These are phyloP conservation scores for Platycheirus rosarum DNA, from an alignment of 2,888 invertebrate species.

Conservation along the genomic window DNA sequence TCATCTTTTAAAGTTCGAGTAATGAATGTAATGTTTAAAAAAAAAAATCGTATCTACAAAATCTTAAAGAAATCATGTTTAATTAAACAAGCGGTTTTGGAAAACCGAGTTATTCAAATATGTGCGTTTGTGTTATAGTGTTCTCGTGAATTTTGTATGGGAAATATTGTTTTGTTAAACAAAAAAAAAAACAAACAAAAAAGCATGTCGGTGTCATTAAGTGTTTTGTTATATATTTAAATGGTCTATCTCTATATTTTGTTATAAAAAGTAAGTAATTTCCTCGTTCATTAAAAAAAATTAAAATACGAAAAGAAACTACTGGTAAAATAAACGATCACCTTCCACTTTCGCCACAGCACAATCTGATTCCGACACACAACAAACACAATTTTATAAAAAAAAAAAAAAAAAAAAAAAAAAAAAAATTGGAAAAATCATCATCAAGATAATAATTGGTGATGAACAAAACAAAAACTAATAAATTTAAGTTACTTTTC, in stretches of 20 bases:
- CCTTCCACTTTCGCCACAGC: slow-evolving; percentile 62
- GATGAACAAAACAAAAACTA: not conserved
- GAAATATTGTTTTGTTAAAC: too few species aligned
- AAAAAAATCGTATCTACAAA: too few species aligned
- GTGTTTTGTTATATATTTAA: not conserved
- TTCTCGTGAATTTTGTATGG: too few species aligned
- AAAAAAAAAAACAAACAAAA: too few species aligned
- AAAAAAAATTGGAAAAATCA: slow-evolving; percentile 4
- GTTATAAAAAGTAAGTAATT: not conserved
- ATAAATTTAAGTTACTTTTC: slow-evolving; percentile 25
- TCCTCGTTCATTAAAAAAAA: not conserved
- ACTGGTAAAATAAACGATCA: slow-evolving; percentile 17
- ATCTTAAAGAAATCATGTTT: too few species aligned
- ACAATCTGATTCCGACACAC: slow-evolving; percentile 49
- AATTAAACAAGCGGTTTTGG: too few species aligned
- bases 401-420: too few species aligned
- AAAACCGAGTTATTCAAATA: too few species aligned
- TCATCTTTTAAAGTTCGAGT: too few species aligned
- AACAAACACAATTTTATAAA: not conserved
- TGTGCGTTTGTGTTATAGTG: too few species aligned
- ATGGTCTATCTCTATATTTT: not conserved
- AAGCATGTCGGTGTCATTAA: slow-evolving; percentile 15
- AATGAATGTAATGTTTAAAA: too few species aligned
- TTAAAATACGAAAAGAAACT: not conserved
- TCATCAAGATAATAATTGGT: slow-evolving; percentile 20